phyloP scores from a whole-genome alignment of 1,140 invertebrate species.

The Drosophila subpulchrella region DNA sequence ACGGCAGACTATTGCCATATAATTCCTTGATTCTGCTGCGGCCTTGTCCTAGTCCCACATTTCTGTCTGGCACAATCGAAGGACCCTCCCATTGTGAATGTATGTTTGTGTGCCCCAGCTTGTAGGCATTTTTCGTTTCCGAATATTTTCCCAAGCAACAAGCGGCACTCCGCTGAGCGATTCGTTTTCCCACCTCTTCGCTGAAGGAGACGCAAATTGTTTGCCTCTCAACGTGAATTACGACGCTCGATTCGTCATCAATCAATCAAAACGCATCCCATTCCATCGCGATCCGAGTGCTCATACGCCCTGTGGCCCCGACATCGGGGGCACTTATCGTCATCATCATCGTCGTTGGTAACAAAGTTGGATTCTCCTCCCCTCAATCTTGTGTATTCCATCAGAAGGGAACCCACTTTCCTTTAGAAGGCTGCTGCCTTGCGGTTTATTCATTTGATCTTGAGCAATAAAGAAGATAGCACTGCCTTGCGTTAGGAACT shows the following conservation, averaged over 20 bases:
- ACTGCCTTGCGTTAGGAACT: neutral
- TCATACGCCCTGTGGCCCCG: slow-evolving; percentile 64
- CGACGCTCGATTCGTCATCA: slow-evolving; percentile 70
- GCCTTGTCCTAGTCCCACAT: slow-evolving; percentile 76
- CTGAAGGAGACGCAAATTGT: slow-evolving; percentile 62
- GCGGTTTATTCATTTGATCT: slow-evolving; percentile 38
- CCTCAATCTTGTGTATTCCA: slow-evolving; percentile 17
- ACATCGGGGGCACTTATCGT: slow-evolving; percentile 60
- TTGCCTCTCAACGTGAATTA: slow-evolving; percentile 74
- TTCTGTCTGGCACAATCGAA: slow-evolving; percentile 34
- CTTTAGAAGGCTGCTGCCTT: slow-evolving; percentile 6
- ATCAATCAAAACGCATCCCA: slow-evolving; percentile 62
- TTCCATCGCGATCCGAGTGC: slow-evolving; percentile 22
- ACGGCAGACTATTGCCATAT: slow-evolving; percentile 66
- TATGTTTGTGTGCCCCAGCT: slow-evolving; percentile 9
- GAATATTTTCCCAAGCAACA: slow-evolving; percentile 55
- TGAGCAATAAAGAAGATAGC: slow-evolving; percentile 7
- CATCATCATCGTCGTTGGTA: slow-evolving; percentile 29
- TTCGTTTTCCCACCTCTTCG: slow-evolving; percentile 61
- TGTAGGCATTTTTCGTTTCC: slow-evolving; percentile 36
- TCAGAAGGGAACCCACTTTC: slow-evolving; percentile 30
- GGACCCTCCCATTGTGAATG: slow-evolving; percentile 3
- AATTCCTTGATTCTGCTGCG: slow-evolving; percentile 68
- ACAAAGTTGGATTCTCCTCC: slow-evolving; percentile 4
- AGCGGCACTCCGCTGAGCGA: slow-evolving; percentile 27